phyloP scores from a whole-genome alignment of 2,888 invertebrate genomes.

The Andrena trimmerana region DNA sequence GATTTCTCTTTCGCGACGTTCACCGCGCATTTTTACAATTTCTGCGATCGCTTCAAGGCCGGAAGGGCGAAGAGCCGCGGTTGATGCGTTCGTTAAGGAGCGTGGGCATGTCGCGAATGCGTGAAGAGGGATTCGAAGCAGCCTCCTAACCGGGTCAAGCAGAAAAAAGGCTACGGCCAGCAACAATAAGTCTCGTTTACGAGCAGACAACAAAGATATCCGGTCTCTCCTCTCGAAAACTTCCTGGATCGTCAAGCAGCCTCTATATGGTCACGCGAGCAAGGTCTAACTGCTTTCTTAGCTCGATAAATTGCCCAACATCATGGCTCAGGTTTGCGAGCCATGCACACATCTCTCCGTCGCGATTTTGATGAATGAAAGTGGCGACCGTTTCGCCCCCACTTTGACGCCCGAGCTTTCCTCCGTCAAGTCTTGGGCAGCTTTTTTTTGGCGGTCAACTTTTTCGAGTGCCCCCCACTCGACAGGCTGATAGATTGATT shows the following conservation, averaged over 20 bases:
- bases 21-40: not conserved
- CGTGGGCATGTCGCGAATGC: constrained; percentile 31
- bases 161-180: constrained; percentile 60
- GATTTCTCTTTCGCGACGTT: no score
- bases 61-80: not conserved
- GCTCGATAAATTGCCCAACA: constrained; percentile 40
- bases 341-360: not conserved
- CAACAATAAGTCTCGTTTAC: constrained; percentile 60
- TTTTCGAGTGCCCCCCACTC: not conserved
- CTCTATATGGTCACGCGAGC: constrained; percentile 31
- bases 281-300: constrained; percentile 27
- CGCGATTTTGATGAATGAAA: constrained; percentile 16
- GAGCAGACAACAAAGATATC: constrained; percentile 45
- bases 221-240: constrained; percentile 32
- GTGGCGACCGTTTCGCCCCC: not conserved
- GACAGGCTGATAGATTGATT: not conserved
- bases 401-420: not conserved
- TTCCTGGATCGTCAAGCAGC: constrained; percentile 40
- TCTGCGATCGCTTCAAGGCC: not conserved
- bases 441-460: not conserved
- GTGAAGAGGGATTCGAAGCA: constrained; percentile 47
- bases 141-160: constrained; percentile 59
- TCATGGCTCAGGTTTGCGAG: not conserved
- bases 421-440: not conserved
- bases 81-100: not conserved